Conservation (phyloP, 2,113 vertebrate genomes). For the Artemisiospiza belli region DNA sequence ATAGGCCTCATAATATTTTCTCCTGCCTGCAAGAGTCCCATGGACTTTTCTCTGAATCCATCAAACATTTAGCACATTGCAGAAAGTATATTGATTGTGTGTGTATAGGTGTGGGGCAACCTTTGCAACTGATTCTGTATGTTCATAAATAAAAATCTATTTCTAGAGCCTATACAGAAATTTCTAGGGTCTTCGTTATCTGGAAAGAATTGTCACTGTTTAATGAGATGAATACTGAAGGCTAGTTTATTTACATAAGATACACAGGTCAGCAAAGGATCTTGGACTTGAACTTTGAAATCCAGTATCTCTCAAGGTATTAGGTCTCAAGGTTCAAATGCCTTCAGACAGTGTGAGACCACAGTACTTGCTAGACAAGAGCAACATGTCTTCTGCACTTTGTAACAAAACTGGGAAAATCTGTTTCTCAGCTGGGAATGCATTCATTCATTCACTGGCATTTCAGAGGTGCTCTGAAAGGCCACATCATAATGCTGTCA, state of each 20-base stretch:
- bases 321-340: background rate
- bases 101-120: background rate
- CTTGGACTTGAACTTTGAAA: background rate
- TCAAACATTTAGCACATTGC: background rate
- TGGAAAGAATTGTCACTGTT: background rate
- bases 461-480: background rate
- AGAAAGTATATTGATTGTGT: background rate
- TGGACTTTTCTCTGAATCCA: background rate
- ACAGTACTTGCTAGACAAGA: background rate
- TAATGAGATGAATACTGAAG: background rate
- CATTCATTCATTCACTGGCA: background rate
- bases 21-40: background rate
- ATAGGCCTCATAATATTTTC: background rate
- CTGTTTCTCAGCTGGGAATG: background rate
- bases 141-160: background rate
- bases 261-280: background rate
- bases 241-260: background rate
- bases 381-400: background rate
- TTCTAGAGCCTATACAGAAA: background rate
- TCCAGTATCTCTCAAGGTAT: background rate
- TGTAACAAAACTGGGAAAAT: background rate
- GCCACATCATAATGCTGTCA: background rate
- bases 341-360: background rate
- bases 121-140: background rate
- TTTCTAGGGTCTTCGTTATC: background rate